Base-by-base conservation (phyloP, 1,140 invertebrate genomes). In the Lithobius niger region DNA sequence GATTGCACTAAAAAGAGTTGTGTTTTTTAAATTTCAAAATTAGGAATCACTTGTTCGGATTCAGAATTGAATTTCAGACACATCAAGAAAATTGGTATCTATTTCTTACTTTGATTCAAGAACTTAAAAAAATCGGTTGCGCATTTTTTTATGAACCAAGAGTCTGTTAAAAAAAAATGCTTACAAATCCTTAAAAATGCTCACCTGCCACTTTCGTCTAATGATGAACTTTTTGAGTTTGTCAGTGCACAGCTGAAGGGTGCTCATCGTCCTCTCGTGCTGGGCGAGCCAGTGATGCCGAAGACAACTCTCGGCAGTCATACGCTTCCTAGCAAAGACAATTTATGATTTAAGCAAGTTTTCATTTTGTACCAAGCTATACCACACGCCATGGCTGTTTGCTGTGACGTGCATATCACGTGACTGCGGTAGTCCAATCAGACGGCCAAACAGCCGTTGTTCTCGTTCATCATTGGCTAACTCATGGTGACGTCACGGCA, bases 201-300 rank as follows among this genome's bases (percentile, higher is more conserved):
- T 61, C 69, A 92, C 88, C 84, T 91, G 88, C 89, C 88, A 93
- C 71, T 91, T 92, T 66, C 88, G 76, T 57, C 87, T 74, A 59
- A 89, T 83, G 57, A 93, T 84, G 65, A 91, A 93, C 60, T 84
- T 86, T 69, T 90, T 91, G 4, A 92, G 74, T 70, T 92, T 90
- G 57, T 88, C 86, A 1, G 85, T 92, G 61, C 82, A 81, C 48
- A 91, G 71, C 58, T 78, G 79, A 43, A 82, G 77, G 55, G 77
- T 79, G 58, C 80, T 82, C 72, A 74, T 79, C 24, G 72, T 74
- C 58, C 74, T 75, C 50, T 75, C 75, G 57, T 79, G 75, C 59
- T 77, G 78, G 45, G 74, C 74, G 60, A 86, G 68, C 92, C 92
- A 96, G 21, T 73, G 74, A 63, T 92, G 88, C 50, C 82, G 75